Conservation (phyloP, 2,888 invertebrate species). For the Byasa hedistus region DNA sequence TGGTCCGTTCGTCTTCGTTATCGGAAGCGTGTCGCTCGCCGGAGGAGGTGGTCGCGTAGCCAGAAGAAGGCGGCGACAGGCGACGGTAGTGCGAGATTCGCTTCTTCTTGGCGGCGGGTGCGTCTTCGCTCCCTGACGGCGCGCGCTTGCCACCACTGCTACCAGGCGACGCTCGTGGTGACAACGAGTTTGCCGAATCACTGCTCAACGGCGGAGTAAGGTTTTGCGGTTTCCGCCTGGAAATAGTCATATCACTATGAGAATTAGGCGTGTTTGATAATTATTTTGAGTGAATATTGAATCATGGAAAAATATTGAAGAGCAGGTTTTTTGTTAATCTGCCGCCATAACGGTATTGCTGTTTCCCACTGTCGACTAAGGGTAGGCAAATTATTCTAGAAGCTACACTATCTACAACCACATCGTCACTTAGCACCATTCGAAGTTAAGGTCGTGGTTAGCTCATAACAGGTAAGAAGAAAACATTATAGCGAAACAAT, state of each 20-base stretch:
- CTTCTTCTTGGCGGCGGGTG: slow-evolving; percentile 84
- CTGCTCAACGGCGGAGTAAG: slow-evolving; percentile 93
- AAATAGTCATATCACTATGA: slow-evolving; percentile 32
- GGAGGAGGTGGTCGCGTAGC: slow-evolving; percentile 63
- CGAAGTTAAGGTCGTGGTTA: too few species aligned
- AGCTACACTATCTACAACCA: too few species aligned
- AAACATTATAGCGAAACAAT: too few species aligned
- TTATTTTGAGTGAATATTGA: too few species aligned
- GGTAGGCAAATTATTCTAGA: too few species aligned
- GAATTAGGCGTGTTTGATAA: too few species aligned
- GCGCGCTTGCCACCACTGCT: slow-evolving; percentile 81
- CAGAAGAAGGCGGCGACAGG: slow-evolving; percentile 71
- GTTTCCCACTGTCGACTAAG: too few species aligned
- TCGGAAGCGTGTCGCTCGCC: slow-evolving; percentile 77
- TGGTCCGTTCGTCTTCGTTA: slow-evolving; percentile 73
- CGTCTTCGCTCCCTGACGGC: slow-evolving; percentile 85
- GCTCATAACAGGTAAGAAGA: too few species aligned
- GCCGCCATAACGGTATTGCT: too few species aligned
- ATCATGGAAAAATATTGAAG: too few species aligned
- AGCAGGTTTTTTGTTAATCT: too few species aligned
- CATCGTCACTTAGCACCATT: too few species aligned
- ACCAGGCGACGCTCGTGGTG: slow-evolving; percentile 82
- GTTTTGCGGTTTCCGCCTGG: slow-evolving; percentile 93
- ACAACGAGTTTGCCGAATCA: slow-evolving; percentile 91
- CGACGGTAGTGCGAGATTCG: slow-evolving; percentile 90